Evolutionary conservation across 2,888 invertebrate genomes (phyloP).

Genomic region (Oligia fasciuncula): DNA sequence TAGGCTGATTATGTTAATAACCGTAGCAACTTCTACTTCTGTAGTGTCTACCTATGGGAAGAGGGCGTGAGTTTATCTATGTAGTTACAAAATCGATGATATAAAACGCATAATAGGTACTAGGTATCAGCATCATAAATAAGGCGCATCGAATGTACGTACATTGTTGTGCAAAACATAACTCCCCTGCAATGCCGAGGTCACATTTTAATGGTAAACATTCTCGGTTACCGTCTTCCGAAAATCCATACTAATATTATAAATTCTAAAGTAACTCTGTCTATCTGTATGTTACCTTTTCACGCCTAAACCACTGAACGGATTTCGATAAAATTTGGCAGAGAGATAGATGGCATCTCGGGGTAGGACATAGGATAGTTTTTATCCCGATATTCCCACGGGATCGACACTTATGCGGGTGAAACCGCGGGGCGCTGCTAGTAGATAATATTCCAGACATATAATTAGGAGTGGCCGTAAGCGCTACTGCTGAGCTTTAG

Average conservation of each 20-base stretch:
- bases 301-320: no score
- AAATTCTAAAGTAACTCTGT: no score
- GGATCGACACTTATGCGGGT: no score
- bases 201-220: conserved; percentile 33
- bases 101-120: neutral
- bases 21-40: neutral
- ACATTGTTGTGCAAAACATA: conserved; percentile 31
- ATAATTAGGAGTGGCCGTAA: neutral
- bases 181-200: conserved; percentile 23
- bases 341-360: no score
- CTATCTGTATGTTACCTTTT: no score
- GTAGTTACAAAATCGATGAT: neutral
- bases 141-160: conserved; percentile 2
- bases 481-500: neutral
- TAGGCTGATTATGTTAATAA: neutral
- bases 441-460: neutral
- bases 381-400: no score
- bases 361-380: no score
- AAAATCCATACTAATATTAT: conserved; percentile 9
- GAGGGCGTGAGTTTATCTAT: neutral
- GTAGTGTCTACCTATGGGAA: neutral
- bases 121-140: neutral
- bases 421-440: no score
- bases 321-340: no score
- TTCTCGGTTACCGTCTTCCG: conserved; percentile 20